Evolutionary conservation across 2,888 invertebrate genomes (phyloP), one percentile per base, ranked within the genome.

Genomic region (Drosophila ezoana): DNA sequence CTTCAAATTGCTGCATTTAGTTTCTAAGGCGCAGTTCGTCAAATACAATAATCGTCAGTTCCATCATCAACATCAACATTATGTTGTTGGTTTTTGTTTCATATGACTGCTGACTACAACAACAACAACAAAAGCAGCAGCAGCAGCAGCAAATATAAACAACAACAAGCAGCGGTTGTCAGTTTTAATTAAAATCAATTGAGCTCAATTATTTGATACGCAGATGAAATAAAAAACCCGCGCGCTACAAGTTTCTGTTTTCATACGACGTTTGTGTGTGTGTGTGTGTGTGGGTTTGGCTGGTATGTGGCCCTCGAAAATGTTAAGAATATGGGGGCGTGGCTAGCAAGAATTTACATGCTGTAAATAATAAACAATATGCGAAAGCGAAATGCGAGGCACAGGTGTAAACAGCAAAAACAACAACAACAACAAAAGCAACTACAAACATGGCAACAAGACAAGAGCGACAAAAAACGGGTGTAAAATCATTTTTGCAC

Each of bases 181-280:
- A 87, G 85, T 85, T 89, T 87, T 79, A 85, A 85, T 85, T 85
- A 79, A 85, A 87, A 79, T 89, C 89, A 85, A 85, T 85, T 85
- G 89, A 87, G 87, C 81, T 85, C 87, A 85, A 85, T 89, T 85
- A 89, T 89, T 89, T 85, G 79, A 83, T 85, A 83, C 83, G 75
- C 75, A 86, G 77, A 82, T 86, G 83, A 84, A 87, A 78, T 75
- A 78, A 72, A 74, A 74, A 64, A 54, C 76, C 61, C 80, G 68
- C 80, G 57, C 44, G 56, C 51, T 54, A 33, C 67, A 59, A 72
- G 63, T 79, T 54, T 76, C 63, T 44, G 52, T 59, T 54, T 48
- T 60, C 49, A 43, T 62, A 48, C 52, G 33, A 32, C 23, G 41
- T 54, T 44, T 6, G 16, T 48, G 16, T 61, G 18, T 54, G 60